Conservation (phyloP, 2,888 invertebrate genomes). For the Chydorus sphaericus region DNA sequence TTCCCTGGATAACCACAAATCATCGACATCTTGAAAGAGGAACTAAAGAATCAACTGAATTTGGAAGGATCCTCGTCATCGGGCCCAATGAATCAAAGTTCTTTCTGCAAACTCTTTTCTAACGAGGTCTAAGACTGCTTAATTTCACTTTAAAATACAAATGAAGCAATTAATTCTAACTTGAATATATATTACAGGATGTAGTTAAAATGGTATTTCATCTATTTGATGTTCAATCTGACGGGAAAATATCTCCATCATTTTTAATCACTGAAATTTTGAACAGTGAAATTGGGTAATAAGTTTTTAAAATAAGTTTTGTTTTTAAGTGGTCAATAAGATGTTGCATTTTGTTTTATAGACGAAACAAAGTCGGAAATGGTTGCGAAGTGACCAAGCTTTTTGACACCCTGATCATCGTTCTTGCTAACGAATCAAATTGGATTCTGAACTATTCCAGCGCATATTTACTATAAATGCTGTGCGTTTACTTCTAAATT, state of each 20-base stretch:
- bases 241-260: constrained; percentile 55
- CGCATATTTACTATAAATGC: constrained; percentile 67
- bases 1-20: too few relatives aligned
- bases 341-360: not conserved
- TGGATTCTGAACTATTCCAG: constrained; percentile 52
- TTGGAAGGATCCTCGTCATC: too few relatives aligned
- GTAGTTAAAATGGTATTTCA: constrained; percentile 61
- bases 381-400: constrained; percentile 65
- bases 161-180: not conserved
- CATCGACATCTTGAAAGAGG: too few relatives aligned
- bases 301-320: not conserved
- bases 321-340: not conserved
- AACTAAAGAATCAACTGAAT: too few relatives aligned
- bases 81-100: too few relatives aligned
- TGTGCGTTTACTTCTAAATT: constrained; percentile 37
- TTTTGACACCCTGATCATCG: constrained; percentile 71
- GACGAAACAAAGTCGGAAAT: not conserved
- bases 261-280: constrained; percentile 78
- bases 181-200: constrained; percentile 42
- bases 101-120: not conserved
- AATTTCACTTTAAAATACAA: not conserved
- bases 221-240: constrained; percentile 60
- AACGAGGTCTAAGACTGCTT: not conserved
- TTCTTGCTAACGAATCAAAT: constrained; percentile 61
- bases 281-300: constrained; percentile 59